Evolutionary conservation across 2,888 invertebrate species (phyloP).

Genomic region (Fissipunctia ypsillon): DNA sequence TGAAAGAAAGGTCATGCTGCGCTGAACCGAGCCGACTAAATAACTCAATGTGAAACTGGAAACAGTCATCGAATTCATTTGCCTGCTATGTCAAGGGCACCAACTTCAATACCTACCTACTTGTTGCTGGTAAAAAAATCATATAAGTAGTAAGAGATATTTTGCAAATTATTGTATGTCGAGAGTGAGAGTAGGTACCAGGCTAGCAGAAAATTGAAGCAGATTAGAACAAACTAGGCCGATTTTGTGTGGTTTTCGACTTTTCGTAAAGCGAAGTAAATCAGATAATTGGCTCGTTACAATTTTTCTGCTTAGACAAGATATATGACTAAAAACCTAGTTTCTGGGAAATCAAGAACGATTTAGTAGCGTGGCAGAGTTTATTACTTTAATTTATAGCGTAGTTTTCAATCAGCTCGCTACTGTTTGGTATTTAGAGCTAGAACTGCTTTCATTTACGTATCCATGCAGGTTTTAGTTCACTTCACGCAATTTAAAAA

Average conservation of each 20-base stretch:
- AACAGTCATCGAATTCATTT: background rate
- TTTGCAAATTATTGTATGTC: background rate
- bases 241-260: background rate
- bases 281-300: constrained; percentile 17
- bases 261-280: constrained; percentile 13
- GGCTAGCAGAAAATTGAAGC: background rate
- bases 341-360: constrained; percentile 34
- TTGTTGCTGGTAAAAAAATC: too few species aligned
- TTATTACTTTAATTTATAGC: constrained; percentile 43
- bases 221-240: background rate
- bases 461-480: constrained; percentile 21
- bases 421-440: constrained; percentile 25
- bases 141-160: background rate
- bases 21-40: background rate
- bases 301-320: constrained; percentile 24
- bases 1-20: too few species aligned
- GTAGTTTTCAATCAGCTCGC: constrained; percentile 16
- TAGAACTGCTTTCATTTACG: constrained; percentile 18
- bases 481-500: background rate
- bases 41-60: background rate
- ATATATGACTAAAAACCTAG: constrained; percentile 38
- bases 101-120: too few species aligned
- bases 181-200: background rate
- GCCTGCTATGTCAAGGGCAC: background rate
- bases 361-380: constrained; percentile 27